A percentile compares a stretch with the other conserved stretches of the same genome.
phyloP scores from a whole-genome alignment of 2,113 vertebrate species.

The Corvus moneduloides region DNA sequence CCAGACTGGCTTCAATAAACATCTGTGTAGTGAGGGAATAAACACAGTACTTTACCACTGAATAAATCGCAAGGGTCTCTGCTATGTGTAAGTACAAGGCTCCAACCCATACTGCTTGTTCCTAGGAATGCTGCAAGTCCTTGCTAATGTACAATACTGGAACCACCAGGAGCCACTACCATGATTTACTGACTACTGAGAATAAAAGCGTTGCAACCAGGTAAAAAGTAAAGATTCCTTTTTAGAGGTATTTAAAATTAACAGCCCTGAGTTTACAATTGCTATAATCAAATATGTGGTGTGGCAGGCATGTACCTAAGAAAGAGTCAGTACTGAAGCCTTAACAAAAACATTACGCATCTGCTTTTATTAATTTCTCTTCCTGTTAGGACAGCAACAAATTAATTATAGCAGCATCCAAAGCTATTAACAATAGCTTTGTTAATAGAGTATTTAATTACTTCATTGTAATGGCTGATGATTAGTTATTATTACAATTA shows the following conservation, averaged over 20 bases:
- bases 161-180: not conserved
- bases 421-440: not conserved
- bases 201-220: not conserved
- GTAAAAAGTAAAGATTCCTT: not conserved
- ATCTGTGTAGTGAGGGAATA: not conserved
- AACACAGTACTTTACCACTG: not conserved
- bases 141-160: not conserved
- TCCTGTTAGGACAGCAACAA: not conserved
- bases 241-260: not conserved
- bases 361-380: not conserved
- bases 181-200: not conserved
- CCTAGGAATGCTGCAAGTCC: not conserved
- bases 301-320: not conserved
- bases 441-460: not conserved
- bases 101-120: not conserved
- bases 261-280: not conserved
- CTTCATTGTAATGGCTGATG: not conserved
- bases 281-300: not conserved
- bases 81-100: not conserved
- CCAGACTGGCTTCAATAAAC: not conserved
- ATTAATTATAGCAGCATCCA: not conserved
- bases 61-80: not conserved
- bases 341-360: not conserved
- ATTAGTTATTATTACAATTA: not conserved
- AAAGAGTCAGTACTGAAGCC: not conserved